phyloP scores from a whole-genome alignment of 37 sponge, comb jelly and placozoan genomes.

The Cliona cf. orientalis region DNA sequence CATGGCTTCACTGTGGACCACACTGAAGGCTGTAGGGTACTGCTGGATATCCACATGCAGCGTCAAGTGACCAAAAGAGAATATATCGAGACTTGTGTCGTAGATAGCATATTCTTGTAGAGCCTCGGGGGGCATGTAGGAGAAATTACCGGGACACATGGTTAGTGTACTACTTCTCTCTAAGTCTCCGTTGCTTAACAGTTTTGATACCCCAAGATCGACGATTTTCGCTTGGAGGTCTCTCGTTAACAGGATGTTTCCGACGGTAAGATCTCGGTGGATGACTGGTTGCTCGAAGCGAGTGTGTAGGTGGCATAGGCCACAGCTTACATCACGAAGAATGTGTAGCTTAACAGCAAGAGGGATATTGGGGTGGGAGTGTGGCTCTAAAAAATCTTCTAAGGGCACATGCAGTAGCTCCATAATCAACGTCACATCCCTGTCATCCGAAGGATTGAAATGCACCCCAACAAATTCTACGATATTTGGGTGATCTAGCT shows the following conservation, averaged over 20 bases:
- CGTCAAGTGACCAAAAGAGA: not conserved
- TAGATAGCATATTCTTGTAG: not conserved
- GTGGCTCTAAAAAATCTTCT: not conserved
- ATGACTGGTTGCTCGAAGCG: not conserved
- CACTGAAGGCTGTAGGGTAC: not conserved
- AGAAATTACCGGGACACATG: not conserved
- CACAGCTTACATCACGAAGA: not conserved
- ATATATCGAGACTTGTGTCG: not conserved
- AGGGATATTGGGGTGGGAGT: not conserved
- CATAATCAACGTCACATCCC: not conserved
- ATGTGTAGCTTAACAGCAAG: not conserved
- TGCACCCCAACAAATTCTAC: not conserved
- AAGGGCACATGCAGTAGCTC: not conserved
- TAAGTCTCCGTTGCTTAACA: not conserved
- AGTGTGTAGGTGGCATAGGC: not conserved
- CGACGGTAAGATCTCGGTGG: not conserved
- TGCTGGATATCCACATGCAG: not conserved
- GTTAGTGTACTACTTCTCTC: not conserved
- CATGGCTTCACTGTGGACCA: no score
- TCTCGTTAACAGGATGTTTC: not conserved
- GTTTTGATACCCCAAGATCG: not conserved
- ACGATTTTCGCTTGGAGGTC: not conserved
- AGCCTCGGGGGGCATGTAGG: slow-evolving; percentile 15
- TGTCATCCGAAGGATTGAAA: not conserved
- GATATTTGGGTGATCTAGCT: no score